Evolutionary conservation across 2,797 vertebrate species (phyloP), one percentile per base, ranked within the genome.

Genomic region (Erpetoichthys calabaricus): DNA sequence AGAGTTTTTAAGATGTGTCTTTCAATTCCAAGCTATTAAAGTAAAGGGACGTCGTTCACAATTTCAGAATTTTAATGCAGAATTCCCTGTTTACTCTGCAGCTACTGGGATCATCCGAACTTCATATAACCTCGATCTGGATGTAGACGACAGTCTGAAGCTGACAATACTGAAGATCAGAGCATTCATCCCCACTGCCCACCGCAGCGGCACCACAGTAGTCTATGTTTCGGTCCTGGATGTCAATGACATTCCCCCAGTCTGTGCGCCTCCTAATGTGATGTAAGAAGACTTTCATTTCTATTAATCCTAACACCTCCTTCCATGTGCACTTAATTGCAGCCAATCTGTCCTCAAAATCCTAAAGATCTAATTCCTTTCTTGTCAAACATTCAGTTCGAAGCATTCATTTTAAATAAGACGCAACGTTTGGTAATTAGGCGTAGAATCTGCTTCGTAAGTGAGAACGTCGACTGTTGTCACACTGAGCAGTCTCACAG

Each of bases 71-170:
- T 25, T 25, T 25, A 25, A 25, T 25, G 25, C 25, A 25, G 25
- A 25, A 25, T 25, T 43, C 6, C 52, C 54, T 52, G 41, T 46
- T 41, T 10, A 45, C 44, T 46, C 10, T 4, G n/a, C 51, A 65
- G 66, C 53, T 42, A 56, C 59, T 44, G 62, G 66, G n/a, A 52
- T 65, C 44, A 68, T 68, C 64, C 63, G 57, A 49, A 65, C 64
- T 2, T 47, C 52, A 8, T 65, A 58, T 25, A 60, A 62, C 53
- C 53, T 68, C 50, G 66, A 68, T 52, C 60, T 68, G 49, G 66
- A 68, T 53, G 42, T 47, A 0, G 59, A 68, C 45, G 57, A 45
- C 8, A 56, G 55, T 8, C 49, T 65, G 55, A 47, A 44, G 41
- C 54, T 44, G 9, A 60, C 44, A n/a, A 57, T 65, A 9, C 63